phyloP scores from a whole-genome alignment of 2,113 vertebrate genomes.

The Nerophis ophidion region DNA sequence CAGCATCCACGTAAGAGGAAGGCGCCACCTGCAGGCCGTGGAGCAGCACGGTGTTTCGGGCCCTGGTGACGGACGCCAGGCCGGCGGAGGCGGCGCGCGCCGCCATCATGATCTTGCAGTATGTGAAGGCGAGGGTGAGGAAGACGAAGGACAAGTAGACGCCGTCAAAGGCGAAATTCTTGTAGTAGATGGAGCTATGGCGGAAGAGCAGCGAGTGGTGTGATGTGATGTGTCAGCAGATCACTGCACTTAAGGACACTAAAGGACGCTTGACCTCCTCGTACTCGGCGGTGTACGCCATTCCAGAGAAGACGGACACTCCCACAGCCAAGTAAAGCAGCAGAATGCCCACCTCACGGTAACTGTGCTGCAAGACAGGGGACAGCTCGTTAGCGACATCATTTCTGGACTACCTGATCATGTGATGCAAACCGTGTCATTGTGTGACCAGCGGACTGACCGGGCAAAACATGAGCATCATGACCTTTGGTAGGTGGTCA shows the following conservation, averaged over 20 bases:
- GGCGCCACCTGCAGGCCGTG: slow-evolving; percentile 58
- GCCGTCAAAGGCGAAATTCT: slow-evolving; percentile 69
- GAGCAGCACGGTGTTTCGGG: slow-evolving; percentile 71
- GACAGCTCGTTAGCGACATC: not conserved
- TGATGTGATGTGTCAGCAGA: slow-evolving; percentile 54
- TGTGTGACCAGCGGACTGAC: no score
- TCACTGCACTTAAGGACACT: slow-evolving; percentile 49
- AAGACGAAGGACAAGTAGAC: slow-evolving; percentile 68
- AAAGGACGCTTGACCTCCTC: slow-evolving; percentile 69
- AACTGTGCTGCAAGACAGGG: slow-evolving; percentile 82
- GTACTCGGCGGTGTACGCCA: slow-evolving; percentile 91
- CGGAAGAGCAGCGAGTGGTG: slow-evolving; percentile 67
- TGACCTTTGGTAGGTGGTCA: no score
- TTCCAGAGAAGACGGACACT: slow-evolving; percentile 89
- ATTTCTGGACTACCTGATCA: not conserved
- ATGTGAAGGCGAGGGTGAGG: slow-evolving; percentile 69
- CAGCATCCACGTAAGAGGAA: not conserved
- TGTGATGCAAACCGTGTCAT: no score
- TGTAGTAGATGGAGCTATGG: slow-evolving; percentile 63
- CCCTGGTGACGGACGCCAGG: slow-evolving; percentile 55
- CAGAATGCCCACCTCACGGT: slow-evolving; percentile 92
- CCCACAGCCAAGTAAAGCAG: slow-evolving; percentile 93
- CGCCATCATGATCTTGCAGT: slow-evolving; percentile 68
- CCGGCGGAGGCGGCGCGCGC: slow-evolving; percentile 60
- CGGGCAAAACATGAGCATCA: no score